Evolutionary conservation across 2,797 vertebrate genomes (phyloP).

Genomic region (Lacerta agilis): DNA sequence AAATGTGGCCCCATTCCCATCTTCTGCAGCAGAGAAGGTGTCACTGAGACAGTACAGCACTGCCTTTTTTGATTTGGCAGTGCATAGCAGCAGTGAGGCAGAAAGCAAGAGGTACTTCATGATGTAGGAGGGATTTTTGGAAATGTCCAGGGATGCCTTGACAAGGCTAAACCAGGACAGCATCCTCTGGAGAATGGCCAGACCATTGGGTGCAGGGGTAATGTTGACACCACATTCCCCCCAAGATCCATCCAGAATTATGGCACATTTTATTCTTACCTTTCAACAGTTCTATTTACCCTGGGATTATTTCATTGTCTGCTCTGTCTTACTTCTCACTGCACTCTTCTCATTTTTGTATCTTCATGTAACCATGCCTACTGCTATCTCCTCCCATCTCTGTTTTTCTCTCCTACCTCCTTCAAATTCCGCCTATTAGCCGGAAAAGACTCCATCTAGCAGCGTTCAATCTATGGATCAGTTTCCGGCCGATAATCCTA

Average conservation of each 20-base stretch:
- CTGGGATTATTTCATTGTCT: constrained; percentile 8
- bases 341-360: constrained; percentile 60
- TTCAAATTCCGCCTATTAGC: constrained; percentile 69
- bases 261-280: not conserved
- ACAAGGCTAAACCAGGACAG: not conserved
- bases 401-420: not conserved
- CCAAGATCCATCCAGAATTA: not conserved
- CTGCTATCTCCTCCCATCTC: constrained; percentile 38
- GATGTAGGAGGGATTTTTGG: not conserved
- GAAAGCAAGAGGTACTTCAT: not conserved
- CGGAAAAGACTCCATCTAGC: constrained; percentile 82
- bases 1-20: not conserved
- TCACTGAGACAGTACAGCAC: too few species aligned
- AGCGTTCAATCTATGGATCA: constrained; percentile 74
- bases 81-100: not conserved
- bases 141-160: not conserved
- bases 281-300: not conserved
- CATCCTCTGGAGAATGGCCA: not conserved
- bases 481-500: constrained; percentile 40
- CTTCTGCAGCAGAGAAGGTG: not conserved
- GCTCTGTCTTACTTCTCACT: not conserved
- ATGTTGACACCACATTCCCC: not conserved
- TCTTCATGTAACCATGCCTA: constrained; percentile 52
- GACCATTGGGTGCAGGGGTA: not conserved
- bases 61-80: not conserved